These are phyloP conservation scores for Poecile montanus DNA, from an alignment of 2,797 vertebrate species.

Conservation along the genomic window DNA sequence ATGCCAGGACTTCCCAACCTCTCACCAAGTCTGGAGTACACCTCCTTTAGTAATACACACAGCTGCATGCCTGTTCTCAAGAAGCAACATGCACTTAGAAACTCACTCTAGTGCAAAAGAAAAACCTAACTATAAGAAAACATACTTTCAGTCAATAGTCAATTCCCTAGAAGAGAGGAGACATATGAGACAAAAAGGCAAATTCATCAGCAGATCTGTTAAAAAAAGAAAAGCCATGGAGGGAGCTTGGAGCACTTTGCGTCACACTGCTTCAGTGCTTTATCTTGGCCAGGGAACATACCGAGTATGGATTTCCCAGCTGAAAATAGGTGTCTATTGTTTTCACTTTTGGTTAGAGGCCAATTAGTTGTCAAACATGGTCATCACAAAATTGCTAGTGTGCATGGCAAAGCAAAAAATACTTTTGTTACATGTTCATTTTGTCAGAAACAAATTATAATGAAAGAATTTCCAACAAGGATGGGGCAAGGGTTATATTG, in stretches of 20 bases:
- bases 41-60: background rate
- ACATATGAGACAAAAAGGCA: background rate
- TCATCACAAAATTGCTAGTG: background rate
- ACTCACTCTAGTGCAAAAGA: background rate
- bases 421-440: background rate
- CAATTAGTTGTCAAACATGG: slow-evolving; percentile 2
- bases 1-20: background rate
- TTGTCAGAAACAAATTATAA: background rate
- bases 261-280: slow-evolving; percentile 3
- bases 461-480: background rate
- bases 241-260: background rate
- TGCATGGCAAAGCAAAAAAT: background rate
- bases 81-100: background rate
- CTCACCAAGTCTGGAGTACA: background rate
- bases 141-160: background rate
- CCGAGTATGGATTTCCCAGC: slow-evolving; percentile 23
- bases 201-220: background rate
- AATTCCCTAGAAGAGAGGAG: background rate
- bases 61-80: background rate
- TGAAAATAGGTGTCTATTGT: slow-evolving; percentile 51
- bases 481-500: background rate
- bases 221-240: background rate
- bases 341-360: slow-evolving; percentile 28
- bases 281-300: slow-evolving; percentile 25
- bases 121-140: background rate